Conservation (phyloP, 2,113 vertebrate species). For the Engraulis encrasicolus region DNA sequence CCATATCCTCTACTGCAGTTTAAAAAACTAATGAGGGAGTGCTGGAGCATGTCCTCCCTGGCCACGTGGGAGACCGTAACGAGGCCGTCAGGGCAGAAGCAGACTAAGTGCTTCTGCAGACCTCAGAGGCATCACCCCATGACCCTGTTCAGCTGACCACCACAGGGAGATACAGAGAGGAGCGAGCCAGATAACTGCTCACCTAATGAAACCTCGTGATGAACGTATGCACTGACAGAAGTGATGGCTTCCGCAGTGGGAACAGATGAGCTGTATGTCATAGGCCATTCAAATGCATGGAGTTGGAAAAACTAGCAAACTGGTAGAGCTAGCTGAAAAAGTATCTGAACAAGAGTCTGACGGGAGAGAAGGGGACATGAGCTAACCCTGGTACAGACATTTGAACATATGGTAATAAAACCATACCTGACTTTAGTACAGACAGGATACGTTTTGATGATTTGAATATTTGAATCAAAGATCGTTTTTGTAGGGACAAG, state of each 20-base stretch:
- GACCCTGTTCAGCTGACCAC: background rate
- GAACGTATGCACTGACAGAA: background rate
- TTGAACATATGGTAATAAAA: too few relatives aligned
- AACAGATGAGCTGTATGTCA: background rate
- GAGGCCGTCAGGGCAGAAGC: background rate
- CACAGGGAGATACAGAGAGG: background rate
- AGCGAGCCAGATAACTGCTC: constrained; percentile 6
- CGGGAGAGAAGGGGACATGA: too few relatives aligned
- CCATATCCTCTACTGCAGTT: background rate
- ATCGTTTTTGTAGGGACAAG: background rate
- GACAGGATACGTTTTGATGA: too few relatives aligned
- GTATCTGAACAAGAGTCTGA: too few relatives aligned
- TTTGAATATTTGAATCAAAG: too few relatives aligned
- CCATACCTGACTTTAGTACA: too few relatives aligned
- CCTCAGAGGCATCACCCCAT: background rate
- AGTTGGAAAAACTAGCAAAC: background rate
- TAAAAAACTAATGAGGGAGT: background rate
- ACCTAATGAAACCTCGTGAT: background rate
- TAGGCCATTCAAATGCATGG: background rate
- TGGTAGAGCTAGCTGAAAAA: background rate
- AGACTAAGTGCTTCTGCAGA: background rate
- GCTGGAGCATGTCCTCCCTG: background rate
- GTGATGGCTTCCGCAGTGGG: background rate
- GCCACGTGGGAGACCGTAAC: background rate
- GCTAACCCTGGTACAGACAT: too few relatives aligned